Conservation (phyloP, 2,797 vertebrate species). For the Heteromormyrus szaboi region DNA sequence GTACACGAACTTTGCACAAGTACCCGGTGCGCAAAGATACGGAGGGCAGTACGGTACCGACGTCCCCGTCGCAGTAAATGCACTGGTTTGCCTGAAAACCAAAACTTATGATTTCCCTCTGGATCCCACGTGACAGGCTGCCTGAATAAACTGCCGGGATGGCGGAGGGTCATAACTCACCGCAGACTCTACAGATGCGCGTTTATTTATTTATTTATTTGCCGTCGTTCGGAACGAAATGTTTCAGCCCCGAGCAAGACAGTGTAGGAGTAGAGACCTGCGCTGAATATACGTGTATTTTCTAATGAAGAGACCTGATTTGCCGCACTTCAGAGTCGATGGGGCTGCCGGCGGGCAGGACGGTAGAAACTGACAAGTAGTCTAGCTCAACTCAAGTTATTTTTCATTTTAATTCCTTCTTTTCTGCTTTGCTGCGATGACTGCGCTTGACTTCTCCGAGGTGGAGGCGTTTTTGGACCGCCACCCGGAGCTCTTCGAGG, state of each 20-base stretch:
- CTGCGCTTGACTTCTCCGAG: slow-evolving; percentile 65
- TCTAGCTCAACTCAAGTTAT: not conserved
- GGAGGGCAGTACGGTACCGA: not conserved
- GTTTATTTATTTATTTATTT: slow-evolving; percentile 16
- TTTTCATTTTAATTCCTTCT: slow-evolving; percentile 22
- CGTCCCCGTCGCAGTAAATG: not conserved
- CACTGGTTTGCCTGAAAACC: slow-evolving; percentile 35
- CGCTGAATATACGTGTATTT: slow-evolving; percentile 17
- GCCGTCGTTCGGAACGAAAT: not conserved
- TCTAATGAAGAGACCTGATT: not conserved
- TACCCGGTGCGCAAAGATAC: not conserved
- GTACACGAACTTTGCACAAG: not conserved
- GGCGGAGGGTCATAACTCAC: slow-evolving; percentile 28
- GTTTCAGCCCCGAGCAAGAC: slow-evolving; percentile 14
- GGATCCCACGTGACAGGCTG: slow-evolving; percentile 41
- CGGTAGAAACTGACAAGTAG: not conserved
- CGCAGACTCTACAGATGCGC: slow-evolving; percentile 25
- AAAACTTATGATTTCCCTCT: slow-evolving; percentile 29
- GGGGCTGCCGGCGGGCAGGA: not conserved
- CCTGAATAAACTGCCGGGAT: slow-evolving; percentile 16
- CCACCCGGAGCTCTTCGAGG: slow-evolving; percentile 69
- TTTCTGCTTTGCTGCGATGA: slow-evolving; percentile 45
- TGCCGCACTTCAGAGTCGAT: not conserved
- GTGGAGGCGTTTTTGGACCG: slow-evolving; percentile 69
- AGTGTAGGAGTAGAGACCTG: slow-evolving; percentile 3